A percentile compares a stretch with the other conserved stretches of the same genome.
Evolutionary conservation across 2,888 invertebrate genomes (phyloP).

Genomic region (Aethes cnicana): DNA sequence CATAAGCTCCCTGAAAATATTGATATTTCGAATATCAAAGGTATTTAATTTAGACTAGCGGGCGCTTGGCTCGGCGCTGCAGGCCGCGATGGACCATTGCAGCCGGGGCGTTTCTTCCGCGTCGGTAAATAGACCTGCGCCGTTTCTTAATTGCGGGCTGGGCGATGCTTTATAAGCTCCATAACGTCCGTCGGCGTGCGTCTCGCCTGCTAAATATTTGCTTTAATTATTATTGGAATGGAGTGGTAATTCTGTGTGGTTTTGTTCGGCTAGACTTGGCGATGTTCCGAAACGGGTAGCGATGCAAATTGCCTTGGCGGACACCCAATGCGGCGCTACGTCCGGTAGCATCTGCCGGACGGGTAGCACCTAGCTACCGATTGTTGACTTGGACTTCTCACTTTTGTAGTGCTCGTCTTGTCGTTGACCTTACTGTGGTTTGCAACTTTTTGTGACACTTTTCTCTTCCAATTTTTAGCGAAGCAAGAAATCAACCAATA

Average conservation of each 20-base stretch:
- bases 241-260: slow-evolving; percentile 81
- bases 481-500: no score
- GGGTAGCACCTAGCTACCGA: slow-evolving; percentile 60
- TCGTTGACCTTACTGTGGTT: not conserved
- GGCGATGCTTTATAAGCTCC: slow-evolving; percentile 81
- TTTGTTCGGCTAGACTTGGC: slow-evolving; percentile 83
- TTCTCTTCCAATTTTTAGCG: no score
- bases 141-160: slow-evolving; percentile 79
- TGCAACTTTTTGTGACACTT: not conserved
- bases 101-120: slow-evolving; percentile 76
- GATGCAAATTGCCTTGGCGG: slow-evolving; percentile 82
- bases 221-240: slow-evolving; percentile 83
- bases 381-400: slow-evolving; percentile 50
- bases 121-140: slow-evolving; percentile 78
- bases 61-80: slow-evolving; percentile 58
- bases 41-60: slow-evolving; percentile 73
- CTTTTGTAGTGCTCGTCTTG: slow-evolving; percentile 20
- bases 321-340: slow-evolving; percentile 79
- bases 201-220: slow-evolving; percentile 79
- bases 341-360: slow-evolving; percentile 50
- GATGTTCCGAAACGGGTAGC: slow-evolving; percentile 82
- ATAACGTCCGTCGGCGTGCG: slow-evolving; percentile 75
- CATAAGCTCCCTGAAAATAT: slow-evolving; percentile 76
- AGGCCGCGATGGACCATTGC: slow-evolving; percentile 72
- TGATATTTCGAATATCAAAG: slow-evolving; percentile 80